Evolutionary conservation across 2,888 invertebrate genomes (phyloP).

Genomic region (Drosophila nr. fundita): DNA sequence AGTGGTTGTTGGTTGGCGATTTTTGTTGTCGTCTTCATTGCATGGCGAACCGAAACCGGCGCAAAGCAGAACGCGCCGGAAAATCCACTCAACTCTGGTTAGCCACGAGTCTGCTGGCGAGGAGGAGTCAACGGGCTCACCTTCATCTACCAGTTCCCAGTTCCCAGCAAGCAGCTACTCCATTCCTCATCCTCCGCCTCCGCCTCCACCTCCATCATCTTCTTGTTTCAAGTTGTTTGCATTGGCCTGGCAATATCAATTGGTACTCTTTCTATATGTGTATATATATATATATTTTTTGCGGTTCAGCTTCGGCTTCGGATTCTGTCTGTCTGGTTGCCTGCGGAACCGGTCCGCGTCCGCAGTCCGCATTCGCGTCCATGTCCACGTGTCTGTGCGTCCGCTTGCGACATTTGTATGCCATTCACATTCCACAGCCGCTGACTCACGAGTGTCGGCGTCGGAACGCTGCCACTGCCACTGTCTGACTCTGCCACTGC

Average conservation of each 20-base stretch:
- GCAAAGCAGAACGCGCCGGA: conserved; percentile 73
- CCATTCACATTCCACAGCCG: conserved; percentile 75
- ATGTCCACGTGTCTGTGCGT: conserved; percentile 35
- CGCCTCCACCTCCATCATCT: conserved; percentile 5
- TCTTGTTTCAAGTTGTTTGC: conserved; percentile 66
- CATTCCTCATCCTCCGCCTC: conserved; percentile 4
- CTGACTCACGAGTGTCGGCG: conserved; percentile 68
- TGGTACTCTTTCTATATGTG: conserved; percentile 37
- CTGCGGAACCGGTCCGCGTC: conserved; percentile 46
- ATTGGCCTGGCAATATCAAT: conserved; percentile 64
- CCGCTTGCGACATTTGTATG: conserved; percentile 74
- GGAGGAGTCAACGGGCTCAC: conserved; percentile 26
- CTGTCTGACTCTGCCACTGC: conserved; percentile 37
- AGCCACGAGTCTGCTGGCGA: conserved; percentile 18
- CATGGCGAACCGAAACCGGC: conserved; percentile 50
- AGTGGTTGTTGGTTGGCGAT: conserved; percentile 43
- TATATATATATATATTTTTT: conserved; percentile 5
- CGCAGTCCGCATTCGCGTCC: conserved; percentile 16
- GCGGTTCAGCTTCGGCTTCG: conserved; percentile 46
- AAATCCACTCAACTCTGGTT: conserved; percentile 58
- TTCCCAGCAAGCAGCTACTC: conserved; percentile 13
- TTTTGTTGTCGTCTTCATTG: conserved; percentile 43
- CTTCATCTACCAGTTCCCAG: conserved; percentile 24
- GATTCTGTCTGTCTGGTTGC: conserved; percentile 26
- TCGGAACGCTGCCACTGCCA: conserved; percentile 48